Evolutionary conservation across 1,140 invertebrate species (phyloP).

Genomic region (Cydia splendana): DNA sequence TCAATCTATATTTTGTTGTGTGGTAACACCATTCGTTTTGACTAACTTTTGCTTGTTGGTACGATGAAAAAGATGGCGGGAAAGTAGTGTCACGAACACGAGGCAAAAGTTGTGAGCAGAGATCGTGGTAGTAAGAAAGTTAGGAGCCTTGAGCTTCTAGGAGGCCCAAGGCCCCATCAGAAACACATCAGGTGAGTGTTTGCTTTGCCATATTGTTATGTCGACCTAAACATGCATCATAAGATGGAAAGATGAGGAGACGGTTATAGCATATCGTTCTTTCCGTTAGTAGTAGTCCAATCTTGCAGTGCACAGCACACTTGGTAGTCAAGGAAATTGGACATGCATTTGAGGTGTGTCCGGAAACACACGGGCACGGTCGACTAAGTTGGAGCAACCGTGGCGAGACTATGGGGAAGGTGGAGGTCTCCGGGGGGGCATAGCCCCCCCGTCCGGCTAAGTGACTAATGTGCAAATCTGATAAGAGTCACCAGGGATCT

Average conservation of each 20-base stretch:
- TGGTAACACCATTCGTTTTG: background rate
- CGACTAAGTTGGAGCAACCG: background rate
- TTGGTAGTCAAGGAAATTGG: background rate
- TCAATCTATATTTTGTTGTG: background rate
- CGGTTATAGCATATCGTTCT: background rate
- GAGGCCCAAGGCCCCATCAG: background rate
- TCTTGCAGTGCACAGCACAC: background rate
- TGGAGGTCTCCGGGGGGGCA: background rate
- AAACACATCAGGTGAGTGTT: background rate
- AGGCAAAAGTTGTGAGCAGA: background rate
- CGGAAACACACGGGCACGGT: background rate
- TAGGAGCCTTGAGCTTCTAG: background rate
- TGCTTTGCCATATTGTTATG: background rate
- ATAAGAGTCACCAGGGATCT: too few species aligned
- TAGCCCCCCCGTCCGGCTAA: background rate
- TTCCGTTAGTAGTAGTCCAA: background rate
- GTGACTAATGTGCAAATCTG: background rate
- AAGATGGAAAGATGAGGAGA: background rate
- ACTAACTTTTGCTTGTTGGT: background rate
- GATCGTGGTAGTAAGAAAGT: background rate
- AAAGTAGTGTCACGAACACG: background rate
- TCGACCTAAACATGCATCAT: background rate
- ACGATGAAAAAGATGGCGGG: background rate
- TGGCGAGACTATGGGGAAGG: background rate
- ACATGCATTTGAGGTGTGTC: background rate